These are phyloP conservation scores for Shargacucullia verbasci DNA, from an alignment of 2,888 invertebrate genomes.

Conservation along the genomic window DNA sequence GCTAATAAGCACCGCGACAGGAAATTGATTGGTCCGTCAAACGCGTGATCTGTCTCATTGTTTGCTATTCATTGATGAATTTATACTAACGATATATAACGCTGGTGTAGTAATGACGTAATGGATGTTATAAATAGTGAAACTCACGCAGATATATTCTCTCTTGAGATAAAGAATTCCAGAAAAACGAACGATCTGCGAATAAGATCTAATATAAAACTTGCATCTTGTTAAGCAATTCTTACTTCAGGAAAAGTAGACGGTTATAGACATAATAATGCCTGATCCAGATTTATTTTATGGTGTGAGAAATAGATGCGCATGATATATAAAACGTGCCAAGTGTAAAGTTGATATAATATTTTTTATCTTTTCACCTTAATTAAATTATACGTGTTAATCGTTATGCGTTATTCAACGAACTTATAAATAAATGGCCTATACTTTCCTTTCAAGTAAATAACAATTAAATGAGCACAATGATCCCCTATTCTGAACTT, in stretches of 20 bases:
- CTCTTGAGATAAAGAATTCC: slow-evolving; percentile 38
- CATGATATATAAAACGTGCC: background rate
- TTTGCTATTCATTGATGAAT: slow-evolving; percentile 46
- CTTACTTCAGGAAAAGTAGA: background rate
- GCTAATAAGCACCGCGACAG: slow-evolving; percentile 46
- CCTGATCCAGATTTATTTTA: slow-evolving; percentile 6
- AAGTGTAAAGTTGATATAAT: too few relatives aligned
- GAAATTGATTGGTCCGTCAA: slow-evolving; percentile 49
- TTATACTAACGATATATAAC: slow-evolving; percentile 20
- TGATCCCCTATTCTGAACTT: too few relatives aligned
- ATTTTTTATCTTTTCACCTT: too few relatives aligned
- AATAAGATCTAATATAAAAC: slow-evolving; percentile 23
- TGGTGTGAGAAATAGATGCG: slow-evolving; percentile 1
- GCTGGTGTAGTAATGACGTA: slow-evolving; percentile 7
- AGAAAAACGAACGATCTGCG: slow-evolving; percentile 39
- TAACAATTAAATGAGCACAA: too few relatives aligned
- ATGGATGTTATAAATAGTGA: slow-evolving; percentile 35
- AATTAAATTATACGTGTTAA: too few relatives aligned
- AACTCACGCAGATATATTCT: slow-evolving; percentile 40
- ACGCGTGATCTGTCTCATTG: slow-evolving; percentile 29
- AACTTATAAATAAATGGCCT: too few relatives aligned
- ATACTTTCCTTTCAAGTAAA: too few relatives aligned
- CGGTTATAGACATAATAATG: background rate
- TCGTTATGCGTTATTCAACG: too few relatives aligned
- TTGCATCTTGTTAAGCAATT: slow-evolving; percentile 13